These are phyloP conservation scores for Elysia crispata DNA, from an alignment of 2,888 invertebrate genomes.

Conservation along the genomic window DNA sequence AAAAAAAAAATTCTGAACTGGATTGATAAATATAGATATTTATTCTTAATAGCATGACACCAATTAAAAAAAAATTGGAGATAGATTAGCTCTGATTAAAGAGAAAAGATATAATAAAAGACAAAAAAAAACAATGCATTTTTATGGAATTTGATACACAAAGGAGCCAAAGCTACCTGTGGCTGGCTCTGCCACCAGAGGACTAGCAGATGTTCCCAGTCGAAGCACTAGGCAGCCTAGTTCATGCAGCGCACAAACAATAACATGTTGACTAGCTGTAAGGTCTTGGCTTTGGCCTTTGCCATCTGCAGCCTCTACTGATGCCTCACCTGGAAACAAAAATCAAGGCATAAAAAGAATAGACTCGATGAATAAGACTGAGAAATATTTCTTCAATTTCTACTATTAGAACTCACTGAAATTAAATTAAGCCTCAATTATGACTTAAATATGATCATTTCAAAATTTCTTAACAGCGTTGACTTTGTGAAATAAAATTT, in stretches of 20 bases:
- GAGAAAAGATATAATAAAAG: too few relatives aligned
- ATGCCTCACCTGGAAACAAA: constrained; percentile 63
- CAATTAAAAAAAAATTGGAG: too few relatives aligned
- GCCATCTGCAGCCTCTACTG: constrained; percentile 64
- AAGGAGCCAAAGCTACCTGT: constrained; percentile 81
- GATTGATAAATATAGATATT: too few relatives aligned
- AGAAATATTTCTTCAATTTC: background rate
- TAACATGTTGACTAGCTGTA: constrained; percentile 74
- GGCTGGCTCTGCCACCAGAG: constrained; percentile 91
- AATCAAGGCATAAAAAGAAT: background rate
- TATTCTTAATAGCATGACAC: too few relatives aligned
- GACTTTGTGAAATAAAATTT: too few relatives aligned
- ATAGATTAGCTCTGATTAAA: too few relatives aligned
- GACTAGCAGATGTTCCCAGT: constrained; percentile 95
- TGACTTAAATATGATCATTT: too few relatives aligned
- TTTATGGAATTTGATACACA: too few relatives aligned
- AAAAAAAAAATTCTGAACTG: too few relatives aligned
- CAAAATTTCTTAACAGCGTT: too few relatives aligned
- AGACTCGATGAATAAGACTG: background rate
- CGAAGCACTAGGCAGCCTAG: constrained; percentile 92
- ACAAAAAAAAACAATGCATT: too few relatives aligned
- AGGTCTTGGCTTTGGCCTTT: constrained; percentile 64
- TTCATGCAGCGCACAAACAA: constrained; percentile 93
- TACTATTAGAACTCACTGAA: background rate
- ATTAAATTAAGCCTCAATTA: background rate